Evolutionary conservation across 2,888 invertebrate species (phyloP).

Genomic region (Graphium colonna): DNA sequence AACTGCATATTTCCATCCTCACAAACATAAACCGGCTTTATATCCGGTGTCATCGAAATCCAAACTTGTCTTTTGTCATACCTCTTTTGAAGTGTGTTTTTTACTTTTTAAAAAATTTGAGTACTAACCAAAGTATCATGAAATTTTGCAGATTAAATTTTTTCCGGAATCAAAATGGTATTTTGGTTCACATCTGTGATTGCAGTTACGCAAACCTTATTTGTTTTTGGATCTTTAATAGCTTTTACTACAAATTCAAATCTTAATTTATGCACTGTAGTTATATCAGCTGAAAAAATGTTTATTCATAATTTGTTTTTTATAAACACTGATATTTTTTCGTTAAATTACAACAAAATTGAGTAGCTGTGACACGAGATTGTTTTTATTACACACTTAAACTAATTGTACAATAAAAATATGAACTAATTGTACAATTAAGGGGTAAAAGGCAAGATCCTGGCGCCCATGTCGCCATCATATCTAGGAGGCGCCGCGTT

Average conservation of each 20-base stretch:
- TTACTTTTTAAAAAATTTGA: constrained; percentile 26
- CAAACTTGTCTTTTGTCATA: constrained; percentile 29
- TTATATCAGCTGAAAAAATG: constrained; percentile 11
- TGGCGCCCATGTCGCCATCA: too few relatives aligned
- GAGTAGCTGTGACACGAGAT: too few relatives aligned
- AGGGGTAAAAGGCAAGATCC: too few relatives aligned
- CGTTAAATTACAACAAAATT: too few relatives aligned
- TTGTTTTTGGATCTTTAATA: constrained; percentile 29
- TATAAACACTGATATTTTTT: too few relatives aligned
- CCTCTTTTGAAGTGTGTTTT: constrained; percentile 25
- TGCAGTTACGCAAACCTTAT: constrained; percentile 30
- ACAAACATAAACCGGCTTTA: constrained; percentile 23
- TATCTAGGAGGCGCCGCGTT: too few relatives aligned
- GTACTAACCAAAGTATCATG: constrained; percentile 24
- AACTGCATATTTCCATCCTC: constrained; percentile 32
- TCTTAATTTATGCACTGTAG: constrained; percentile 27
- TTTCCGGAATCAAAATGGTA: constrained; percentile 27
- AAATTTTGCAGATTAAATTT: constrained; percentile 24
- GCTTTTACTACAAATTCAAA: constrained; percentile 27
- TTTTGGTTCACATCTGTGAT: constrained; percentile 24
- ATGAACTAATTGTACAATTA: too few relatives aligned
- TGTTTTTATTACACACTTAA: too few relatives aligned
- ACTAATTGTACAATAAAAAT: too few relatives aligned
- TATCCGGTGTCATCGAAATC: constrained; percentile 27
- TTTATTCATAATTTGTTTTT: too few relatives aligned